A percentile compares a stretch with the other conserved stretches of the same genome.
Evolutionary conservation across 2,113 vertebrate species (phyloP).

Genomic region (Oreocharis arfaki): DNA sequence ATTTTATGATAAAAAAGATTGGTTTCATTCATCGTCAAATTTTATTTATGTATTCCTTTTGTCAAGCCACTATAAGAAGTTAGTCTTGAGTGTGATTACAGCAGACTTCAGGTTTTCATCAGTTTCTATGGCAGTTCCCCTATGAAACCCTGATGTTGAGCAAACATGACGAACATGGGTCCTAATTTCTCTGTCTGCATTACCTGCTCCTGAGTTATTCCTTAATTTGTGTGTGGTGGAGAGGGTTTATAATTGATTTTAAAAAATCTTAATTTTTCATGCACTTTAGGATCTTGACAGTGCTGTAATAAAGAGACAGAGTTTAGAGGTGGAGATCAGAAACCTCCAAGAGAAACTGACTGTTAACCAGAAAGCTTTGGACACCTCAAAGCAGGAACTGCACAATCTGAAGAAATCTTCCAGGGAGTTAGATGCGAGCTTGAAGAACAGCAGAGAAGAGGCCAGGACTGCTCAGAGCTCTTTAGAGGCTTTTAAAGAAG

Average conservation of each 20-base stretch:
- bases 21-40: not conserved
- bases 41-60: not conserved
- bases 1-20: not conserved
- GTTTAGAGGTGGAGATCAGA: constrained; percentile 74
- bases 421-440: constrained; percentile 68
- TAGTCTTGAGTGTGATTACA: not conserved
- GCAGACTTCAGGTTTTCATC: not conserved
- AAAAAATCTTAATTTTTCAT: not conserved
- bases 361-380: constrained; percentile 71
- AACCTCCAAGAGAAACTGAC: constrained; percentile 72
- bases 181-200: not conserved
- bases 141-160: not conserved
- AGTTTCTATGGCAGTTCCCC: not conserved
- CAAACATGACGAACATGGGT: not conserved
- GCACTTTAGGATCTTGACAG: constrained; percentile 77
- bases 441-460: constrained; percentile 68
- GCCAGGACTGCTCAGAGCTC: constrained; percentile 45
- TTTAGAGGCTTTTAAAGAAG: constrained; percentile 70
- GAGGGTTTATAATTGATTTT: not conserved
- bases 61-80: not conserved
- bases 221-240: not conserved
- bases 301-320: constrained; percentile 54
- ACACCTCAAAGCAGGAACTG: constrained; percentile 70
- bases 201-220: not conserved
- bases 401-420: constrained; percentile 69